Percentiles rank a stretch among this genome's conserved stretches.
phyloP scores from a whole-genome alignment of 2,797 vertebrate genomes.

The Denticeps clupeoides region DNA sequence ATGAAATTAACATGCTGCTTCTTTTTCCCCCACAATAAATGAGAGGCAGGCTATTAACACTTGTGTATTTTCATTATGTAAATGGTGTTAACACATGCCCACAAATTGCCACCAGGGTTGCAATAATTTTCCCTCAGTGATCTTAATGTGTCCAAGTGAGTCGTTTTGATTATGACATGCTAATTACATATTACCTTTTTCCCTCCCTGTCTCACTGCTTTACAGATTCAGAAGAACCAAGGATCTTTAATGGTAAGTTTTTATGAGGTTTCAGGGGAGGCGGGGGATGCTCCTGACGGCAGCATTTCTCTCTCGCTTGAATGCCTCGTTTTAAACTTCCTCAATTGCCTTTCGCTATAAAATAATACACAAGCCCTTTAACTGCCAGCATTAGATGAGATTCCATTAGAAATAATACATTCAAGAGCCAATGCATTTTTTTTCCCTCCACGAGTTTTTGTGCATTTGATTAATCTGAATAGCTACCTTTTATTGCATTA shows the following conservation, averaged over 20 bases:
- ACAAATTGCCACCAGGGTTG: conserved; percentile 98
- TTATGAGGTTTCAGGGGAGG: conserved; percentile 18
- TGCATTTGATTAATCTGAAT: conserved; percentile 93
- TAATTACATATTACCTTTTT: conserved; percentile 91
- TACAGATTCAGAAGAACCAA: conserved; percentile 99
- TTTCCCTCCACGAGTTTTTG: conserved; percentile 55
- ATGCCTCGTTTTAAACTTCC: conserved; percentile 83
- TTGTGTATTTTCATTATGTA: conserved; percentile 99
- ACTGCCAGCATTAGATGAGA: conserved; percentile 89
- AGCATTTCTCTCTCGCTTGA: conserved; percentile 79
- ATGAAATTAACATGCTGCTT: conserved; percentile 56
- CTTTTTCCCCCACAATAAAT: conserved; percentile 74
- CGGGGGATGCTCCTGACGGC: conserved; percentile 63
- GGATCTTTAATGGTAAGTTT: conserved; percentile 99
- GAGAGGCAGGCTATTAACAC: conserved; percentile 96
- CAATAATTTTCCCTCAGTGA: conserved; percentile 97
- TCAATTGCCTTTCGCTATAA: conserved; percentile 85
- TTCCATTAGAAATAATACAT: conserved; percentile 93
- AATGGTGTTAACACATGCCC: conserved; percentile 98
- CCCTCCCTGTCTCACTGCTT: conserved; percentile 22
- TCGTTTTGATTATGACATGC: conserved; percentile 99
- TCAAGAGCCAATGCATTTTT: conserved; percentile 67
- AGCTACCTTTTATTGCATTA: conserved; percentile 87
- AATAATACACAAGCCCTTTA: conserved; percentile 78
- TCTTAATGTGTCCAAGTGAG: conserved; percentile 99